These are phyloP conservation scores for Caenorhabditis panamensis DNA, from an alignment of 2,888 invertebrate species.

Conservation along the genomic window DNA sequence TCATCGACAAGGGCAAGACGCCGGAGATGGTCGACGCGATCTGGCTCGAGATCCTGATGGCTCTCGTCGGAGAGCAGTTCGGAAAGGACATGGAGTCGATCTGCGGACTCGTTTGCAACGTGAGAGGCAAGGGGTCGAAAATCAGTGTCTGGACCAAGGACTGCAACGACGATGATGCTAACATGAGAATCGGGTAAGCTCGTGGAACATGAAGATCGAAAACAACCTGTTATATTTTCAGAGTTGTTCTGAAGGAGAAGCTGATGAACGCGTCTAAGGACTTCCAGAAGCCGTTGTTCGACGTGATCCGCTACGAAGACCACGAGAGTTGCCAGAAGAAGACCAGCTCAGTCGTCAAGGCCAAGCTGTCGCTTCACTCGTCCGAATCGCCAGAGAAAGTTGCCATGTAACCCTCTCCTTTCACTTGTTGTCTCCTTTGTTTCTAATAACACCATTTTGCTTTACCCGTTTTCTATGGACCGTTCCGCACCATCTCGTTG, in stretches of 20 bases:
- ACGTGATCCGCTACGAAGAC: conserved; percentile 67
- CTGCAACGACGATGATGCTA: conserved; percentile 86
- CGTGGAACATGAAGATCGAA: background rate
- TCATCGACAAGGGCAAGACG: conserved; percentile 63
- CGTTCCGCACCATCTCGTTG: background rate
- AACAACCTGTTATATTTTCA: conserved; percentile 28
- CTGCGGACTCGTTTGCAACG: conserved; percentile 87
- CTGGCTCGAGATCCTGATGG: conserved; percentile 84
- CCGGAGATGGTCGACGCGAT: conserved; percentile 73
- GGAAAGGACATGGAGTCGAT: conserved; percentile 87
- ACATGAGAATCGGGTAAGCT: conserved; percentile 76
- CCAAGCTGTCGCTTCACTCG: conserved; percentile 45
- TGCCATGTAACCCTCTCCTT: background rate
- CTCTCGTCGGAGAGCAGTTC: conserved; percentile 96
- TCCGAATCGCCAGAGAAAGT: conserved; percentile 18
- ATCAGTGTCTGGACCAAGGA: conserved; percentile 94
- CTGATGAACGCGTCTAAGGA: conserved; percentile 32
- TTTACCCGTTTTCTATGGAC: conserved; percentile 20
- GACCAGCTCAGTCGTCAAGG: conserved; percentile 60
- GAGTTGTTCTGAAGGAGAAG: conserved; percentile 54
- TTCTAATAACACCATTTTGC: conserved; percentile 5
- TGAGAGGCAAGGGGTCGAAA: conserved; percentile 92
- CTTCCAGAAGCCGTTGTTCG: conserved; percentile 51
- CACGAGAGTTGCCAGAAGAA: conserved; percentile 70
- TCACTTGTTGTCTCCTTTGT: background rate